phyloP scores from a whole-genome alignment of 2,888 invertebrate species.

The Drosophila greeni region DNA sequence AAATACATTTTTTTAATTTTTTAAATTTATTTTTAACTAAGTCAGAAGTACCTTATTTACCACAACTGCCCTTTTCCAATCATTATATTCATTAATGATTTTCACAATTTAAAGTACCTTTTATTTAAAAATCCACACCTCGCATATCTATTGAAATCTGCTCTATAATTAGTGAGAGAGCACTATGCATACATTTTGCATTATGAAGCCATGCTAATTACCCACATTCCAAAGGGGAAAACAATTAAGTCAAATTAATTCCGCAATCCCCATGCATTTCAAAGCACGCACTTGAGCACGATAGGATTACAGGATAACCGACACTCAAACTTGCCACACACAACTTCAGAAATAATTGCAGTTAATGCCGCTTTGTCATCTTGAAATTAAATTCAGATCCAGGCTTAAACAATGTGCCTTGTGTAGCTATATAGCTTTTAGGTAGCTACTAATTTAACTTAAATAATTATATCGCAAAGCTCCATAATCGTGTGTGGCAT shows the following conservation, averaged over 20 bases:
- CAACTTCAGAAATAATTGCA: not conserved
- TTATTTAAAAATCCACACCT: not conserved
- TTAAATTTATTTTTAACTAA: too few relatives aligned
- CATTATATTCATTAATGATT: not conserved
- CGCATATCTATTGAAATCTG: too few relatives aligned
- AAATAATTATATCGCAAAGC: not conserved
- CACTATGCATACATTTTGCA: not conserved
- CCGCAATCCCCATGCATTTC: not conserved
- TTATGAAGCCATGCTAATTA: not conserved
- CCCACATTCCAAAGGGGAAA: not conserved
- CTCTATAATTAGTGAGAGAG: not conserved
- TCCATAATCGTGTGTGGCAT: too few relatives aligned
- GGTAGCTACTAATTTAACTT: not conserved
- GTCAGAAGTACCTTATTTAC: too few relatives aligned
- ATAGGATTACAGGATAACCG: not conserved
- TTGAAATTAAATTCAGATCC: not conserved
- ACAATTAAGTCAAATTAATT: not conserved
- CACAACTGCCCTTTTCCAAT: not conserved
- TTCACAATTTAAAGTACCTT: not conserved
- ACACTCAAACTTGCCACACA: too few relatives aligned
- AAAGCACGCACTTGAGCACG: not conserved
- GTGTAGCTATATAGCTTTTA: not conserved
- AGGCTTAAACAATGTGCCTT: not conserved
- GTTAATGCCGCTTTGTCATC: not conserved
- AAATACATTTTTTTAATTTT: too few relatives aligned